Conservation (phyloP, 2,888 invertebrate species). For the Sympetrum striolatum region DNA sequence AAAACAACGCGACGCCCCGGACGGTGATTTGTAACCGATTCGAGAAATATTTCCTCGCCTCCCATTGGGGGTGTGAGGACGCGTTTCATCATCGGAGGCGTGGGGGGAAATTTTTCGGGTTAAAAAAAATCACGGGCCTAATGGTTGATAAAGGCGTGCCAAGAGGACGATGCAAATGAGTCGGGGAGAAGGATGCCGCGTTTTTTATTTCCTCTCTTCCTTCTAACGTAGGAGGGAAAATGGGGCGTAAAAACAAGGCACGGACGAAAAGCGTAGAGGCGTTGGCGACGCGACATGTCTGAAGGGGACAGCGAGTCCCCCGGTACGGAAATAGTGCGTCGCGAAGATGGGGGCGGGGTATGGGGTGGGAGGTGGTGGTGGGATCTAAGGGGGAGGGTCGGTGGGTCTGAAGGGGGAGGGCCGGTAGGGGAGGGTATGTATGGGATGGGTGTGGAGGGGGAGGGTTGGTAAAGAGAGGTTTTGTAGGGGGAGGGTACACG, state of each 20-base stretch:
- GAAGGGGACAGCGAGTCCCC: background rate
- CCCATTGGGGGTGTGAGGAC: background rate
- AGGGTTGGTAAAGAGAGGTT: too few species aligned
- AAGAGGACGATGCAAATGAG: constrained; percentile 27
- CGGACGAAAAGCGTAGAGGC: background rate
- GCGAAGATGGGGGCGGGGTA: background rate
- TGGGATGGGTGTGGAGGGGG: too few species aligned
- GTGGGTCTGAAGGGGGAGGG: background rate
- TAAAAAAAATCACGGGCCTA: background rate
- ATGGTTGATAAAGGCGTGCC: constrained; percentile 21
- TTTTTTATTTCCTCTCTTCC: background rate
- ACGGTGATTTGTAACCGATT: constrained; percentile 8
- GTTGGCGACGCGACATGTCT: background rate
- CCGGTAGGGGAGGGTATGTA: too few species aligned
- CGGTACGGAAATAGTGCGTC: constrained; percentile 30
- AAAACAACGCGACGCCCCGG: background rate
- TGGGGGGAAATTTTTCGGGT: background rate
- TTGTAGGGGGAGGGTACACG: too few species aligned
- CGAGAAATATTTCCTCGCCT: background rate
- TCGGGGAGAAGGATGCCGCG: background rate
- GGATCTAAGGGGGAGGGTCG: background rate
- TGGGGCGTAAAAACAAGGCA: constrained; percentile 16
- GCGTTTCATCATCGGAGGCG: background rate
- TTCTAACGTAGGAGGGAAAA: background rate
- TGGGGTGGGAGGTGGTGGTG: background rate